These are phyloP conservation scores for Sminthurinus aureus DNA, from an alignment of 2,888 invertebrate species.

Conservation along the genomic window DNA sequence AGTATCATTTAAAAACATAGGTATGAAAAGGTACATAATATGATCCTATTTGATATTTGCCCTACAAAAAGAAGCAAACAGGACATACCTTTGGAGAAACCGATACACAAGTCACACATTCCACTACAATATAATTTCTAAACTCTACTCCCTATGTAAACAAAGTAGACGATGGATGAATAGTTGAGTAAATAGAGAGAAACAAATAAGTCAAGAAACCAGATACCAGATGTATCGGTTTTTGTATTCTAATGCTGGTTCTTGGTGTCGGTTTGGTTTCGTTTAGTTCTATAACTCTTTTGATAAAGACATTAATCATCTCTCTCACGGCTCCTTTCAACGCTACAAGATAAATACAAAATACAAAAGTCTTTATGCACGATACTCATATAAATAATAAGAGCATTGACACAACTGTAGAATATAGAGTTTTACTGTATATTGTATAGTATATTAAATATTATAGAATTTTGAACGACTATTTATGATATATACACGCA, in stretches of 20 bases:
- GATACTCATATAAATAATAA: no score
- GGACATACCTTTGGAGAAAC: no score
- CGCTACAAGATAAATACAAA: constrained; percentile 1
- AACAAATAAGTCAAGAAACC: constrained; percentile 29
- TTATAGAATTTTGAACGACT: no score
- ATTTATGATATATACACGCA: no score
- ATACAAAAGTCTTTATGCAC: not conserved
- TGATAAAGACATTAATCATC: constrained; percentile 52
- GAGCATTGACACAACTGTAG: no score
- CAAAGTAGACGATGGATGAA: not conserved
- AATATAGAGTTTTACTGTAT: no score
- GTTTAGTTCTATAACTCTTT: constrained; percentile 28
- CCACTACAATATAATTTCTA: not conserved
- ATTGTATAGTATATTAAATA: no score
- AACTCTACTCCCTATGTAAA: not conserved
- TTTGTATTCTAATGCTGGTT: constrained; percentile 15
- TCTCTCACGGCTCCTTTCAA: not conserved
- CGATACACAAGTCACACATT: not conserved
- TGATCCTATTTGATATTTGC: no score
- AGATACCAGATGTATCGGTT: constrained; percentile 30
- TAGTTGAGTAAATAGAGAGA: constrained; percentile 20
- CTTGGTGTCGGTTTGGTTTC: not conserved
- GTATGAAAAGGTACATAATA: no score
- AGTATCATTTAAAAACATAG: no score
- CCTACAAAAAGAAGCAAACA: no score